phyloP scores from a whole-genome alignment of 2,888 invertebrate species.

The Synanthedon formicaeformis region DNA sequence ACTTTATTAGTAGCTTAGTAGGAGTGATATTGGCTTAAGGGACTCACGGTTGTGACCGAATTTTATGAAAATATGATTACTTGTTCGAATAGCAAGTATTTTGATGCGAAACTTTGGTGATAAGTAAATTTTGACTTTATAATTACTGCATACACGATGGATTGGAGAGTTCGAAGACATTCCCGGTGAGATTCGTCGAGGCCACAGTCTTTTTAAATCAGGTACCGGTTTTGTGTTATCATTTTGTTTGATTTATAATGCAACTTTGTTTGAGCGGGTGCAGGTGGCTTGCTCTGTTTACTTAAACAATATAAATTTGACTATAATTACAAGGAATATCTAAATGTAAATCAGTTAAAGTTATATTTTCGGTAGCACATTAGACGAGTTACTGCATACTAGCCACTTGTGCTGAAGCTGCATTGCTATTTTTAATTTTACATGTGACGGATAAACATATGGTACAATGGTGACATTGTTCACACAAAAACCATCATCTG shows the following conservation, averaged over 20 bases:
- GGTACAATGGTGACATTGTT: too few species aligned
- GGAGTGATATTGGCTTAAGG: slow-evolving; percentile 31
- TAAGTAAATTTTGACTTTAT: slow-evolving; percentile 9
- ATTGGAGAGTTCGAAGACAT: slow-evolving; percentile 47
- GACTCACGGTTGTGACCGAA: slow-evolving; percentile 27
- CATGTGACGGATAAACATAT: too few species aligned
- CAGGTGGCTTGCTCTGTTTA: slow-evolving; percentile 29
- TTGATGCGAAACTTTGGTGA: slow-evolving; percentile 27
- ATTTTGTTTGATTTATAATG: slow-evolving; percentile 65
- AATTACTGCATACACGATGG: slow-evolving; percentile 25
- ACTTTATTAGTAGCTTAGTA: slow-evolving; percentile 31
- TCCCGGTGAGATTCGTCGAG: slow-evolving; percentile 56
- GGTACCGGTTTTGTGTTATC: slow-evolving; percentile 68
- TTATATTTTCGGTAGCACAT: too few species aligned
- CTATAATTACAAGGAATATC: too few species aligned
- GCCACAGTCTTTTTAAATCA: slow-evolving; percentile 59
- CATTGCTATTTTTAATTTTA: too few species aligned
- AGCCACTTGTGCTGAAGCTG: too few species aligned
- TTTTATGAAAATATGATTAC: slow-evolving; percentile 35
- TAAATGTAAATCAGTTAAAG: too few species aligned
- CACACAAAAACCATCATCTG: too few species aligned
- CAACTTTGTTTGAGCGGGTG: slow-evolving; percentile 26
- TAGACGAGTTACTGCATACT: too few species aligned
- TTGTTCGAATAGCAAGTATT: slow-evolving; percentile 14
- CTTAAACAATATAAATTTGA: too few species aligned